These are phyloP conservation scores for Achatina immaculata DNA, from an alignment of 1,140 invertebrate species.

Conservation along the genomic window DNA sequence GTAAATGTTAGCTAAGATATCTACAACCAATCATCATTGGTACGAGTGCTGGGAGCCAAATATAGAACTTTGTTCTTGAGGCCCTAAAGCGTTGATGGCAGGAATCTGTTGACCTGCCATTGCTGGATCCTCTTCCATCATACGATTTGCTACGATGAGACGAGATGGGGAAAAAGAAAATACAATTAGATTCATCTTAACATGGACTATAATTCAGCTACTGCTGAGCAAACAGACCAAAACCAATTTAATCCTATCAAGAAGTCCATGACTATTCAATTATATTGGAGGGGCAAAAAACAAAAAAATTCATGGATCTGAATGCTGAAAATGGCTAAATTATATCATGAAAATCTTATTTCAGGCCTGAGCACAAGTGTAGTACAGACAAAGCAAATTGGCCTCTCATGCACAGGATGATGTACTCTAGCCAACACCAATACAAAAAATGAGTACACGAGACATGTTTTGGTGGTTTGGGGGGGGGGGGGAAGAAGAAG, in stretches of 20 bases:
- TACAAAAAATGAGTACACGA: too few relatives aligned
- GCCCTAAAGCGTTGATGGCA: not conserved
- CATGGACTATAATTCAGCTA: not conserved
- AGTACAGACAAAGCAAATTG: too few relatives aligned
- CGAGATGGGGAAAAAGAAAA: too few relatives aligned
- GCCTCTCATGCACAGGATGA: too few relatives aligned
- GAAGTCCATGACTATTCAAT: not conserved
- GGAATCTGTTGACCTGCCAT: slow-evolving; percentile 15
- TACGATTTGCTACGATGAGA: slow-evolving; percentile 33
- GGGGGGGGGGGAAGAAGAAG: too few relatives aligned
- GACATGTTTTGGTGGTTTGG: too few relatives aligned
- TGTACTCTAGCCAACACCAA: too few relatives aligned
- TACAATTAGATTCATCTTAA: not conserved
- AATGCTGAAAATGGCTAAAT: not conserved
- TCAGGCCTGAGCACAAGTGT: too few relatives aligned
- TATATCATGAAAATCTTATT: too few relatives aligned
- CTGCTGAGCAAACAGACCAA: too few relatives aligned
- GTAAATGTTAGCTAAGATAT: too few relatives aligned
- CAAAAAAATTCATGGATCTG: not conserved
- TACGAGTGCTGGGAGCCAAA: slow-evolving; percentile 29
- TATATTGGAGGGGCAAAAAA: not conserved
- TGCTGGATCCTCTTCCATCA: slow-evolving; percentile 30
- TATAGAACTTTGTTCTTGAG: slow-evolving; percentile 16
- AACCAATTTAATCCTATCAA: not conserved
- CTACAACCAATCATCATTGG: not conserved